Evolutionary conservation across 2,797 vertebrate genomes (phyloP).

Genomic region (Propithecus perrieri): DNA sequence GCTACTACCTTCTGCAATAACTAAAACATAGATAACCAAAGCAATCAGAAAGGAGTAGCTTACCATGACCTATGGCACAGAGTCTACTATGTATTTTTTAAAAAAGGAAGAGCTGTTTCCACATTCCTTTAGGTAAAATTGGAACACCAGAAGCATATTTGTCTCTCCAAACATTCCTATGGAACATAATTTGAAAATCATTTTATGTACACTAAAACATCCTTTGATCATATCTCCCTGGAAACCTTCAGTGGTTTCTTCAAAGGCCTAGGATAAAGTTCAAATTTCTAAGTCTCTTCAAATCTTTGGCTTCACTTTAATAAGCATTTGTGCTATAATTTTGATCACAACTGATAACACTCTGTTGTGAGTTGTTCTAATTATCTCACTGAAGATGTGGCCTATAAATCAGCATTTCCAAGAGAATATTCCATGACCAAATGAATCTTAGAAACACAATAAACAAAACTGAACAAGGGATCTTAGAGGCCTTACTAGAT

Average conservation of each 20-base stretch:
- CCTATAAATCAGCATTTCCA: constrained; percentile 23
- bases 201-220: background rate
- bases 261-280: background rate
- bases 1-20: background rate
- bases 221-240: background rate
- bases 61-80: background rate
- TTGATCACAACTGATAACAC: background rate
- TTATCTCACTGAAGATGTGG: background rate
- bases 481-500: background rate
- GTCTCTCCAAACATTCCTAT: background rate
- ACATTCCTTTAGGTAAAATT: background rate
- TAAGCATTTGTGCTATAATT: background rate
- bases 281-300: background rate
- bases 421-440: background rate
- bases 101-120: background rate
- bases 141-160: background rate
- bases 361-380: background rate
- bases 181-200: background rate
- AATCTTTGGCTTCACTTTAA: background rate
- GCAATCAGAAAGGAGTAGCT: background rate
- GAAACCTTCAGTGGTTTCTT: background rate
- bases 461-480: background rate
- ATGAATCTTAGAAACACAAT: background rate
- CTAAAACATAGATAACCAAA: background rate
- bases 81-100: background rate